Evolutionary conservation across 2,113 vertebrate genomes (phyloP), one percentile per base, ranked within the genome.

Genomic region (Cryptotis parvus): DNA sequence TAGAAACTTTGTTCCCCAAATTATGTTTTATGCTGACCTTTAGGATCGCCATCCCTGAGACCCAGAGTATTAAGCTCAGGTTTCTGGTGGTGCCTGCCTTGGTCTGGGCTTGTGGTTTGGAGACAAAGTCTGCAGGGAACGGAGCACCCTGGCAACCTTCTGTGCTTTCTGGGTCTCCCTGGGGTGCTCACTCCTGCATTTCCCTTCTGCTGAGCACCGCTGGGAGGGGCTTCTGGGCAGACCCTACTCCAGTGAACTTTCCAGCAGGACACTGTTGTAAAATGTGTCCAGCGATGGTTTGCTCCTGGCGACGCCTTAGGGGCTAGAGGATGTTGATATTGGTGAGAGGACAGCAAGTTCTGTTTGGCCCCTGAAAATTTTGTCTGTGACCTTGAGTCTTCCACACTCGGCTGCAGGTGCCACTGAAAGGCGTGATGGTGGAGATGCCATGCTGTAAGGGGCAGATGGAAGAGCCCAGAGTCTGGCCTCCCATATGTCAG

Each of bases 211-310:
- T 15, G 16, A 18, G 52, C 52, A 55, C 52, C 20, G 52, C 15
- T 18, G 52, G 22, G 52, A 55, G 52, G 52, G 52, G 52, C 52
- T 55, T 22, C 52, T 6, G 18, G 15, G 14, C 12, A 4, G 18
- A 55, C 52, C 20, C 15, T 49, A 49, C 5, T 5, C 5, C 20
- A 18, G 52, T 22, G 18, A 55, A 55, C 52, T 22, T 55, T 22
- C 16, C 20, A 6, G 52, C 52, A 45, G 43, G 43, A 11, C 43
- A 45, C 43, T 45, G 1, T 6, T 63, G 33, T 33, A 55, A 37
- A 12, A 49, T 2, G 1, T 1, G 2, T 4, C 9, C 2, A 6
- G 4, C 27, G 52, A 55, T 3, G 1, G 33, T 6, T 35, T 26
- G 45, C 12, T 9, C 9, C 35, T 16, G 68, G 29, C 49, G 6